Percentiles rank a stretch among this genome's conserved stretches.
phyloP scores from a whole-genome alignment of 2,888 invertebrate genomes.

The Oligia latruncula region DNA sequence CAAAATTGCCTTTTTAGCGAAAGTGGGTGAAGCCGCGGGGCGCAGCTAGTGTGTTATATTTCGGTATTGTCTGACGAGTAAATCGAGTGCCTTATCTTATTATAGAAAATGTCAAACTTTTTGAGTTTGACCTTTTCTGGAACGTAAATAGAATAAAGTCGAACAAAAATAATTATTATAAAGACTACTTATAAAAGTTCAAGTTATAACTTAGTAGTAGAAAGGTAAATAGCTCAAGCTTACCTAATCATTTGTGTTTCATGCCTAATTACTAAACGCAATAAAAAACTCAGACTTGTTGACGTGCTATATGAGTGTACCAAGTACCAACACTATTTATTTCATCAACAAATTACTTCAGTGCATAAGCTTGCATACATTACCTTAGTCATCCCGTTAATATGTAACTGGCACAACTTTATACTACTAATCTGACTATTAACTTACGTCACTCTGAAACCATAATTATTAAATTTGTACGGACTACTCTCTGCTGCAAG shows the following conservation, averaged over 20 bases:
- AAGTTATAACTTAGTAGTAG: neutral
- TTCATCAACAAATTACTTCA: conserved; percentile 32
- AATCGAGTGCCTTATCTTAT: neutral
- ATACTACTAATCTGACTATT: neutral
- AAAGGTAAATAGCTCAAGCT: neutral
- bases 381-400: neutral
- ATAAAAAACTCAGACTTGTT: conserved; percentile 11
- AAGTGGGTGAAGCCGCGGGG: neutral
- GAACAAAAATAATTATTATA: neutral
- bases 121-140: neutral
- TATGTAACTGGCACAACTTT: conserved; percentile 24
- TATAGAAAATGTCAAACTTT: neutral
- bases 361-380: conserved; percentile 14
- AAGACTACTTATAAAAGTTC: neutral
- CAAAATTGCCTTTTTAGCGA: too few species aligned
- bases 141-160: neutral
- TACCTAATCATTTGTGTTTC: neutral
- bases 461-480: neutral
- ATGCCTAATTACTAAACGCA: neutral
- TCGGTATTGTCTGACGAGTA: neutral
- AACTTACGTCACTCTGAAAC: neutral
- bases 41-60: neutral
- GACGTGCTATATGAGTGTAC: neutral
- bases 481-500: too few species aligned
- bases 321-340: conserved; percentile 30